These are phyloP conservation scores for Trachelus stipa DNA, from an alignment of 2,888 invertebrate species.

Conservation along the genomic window DNA sequence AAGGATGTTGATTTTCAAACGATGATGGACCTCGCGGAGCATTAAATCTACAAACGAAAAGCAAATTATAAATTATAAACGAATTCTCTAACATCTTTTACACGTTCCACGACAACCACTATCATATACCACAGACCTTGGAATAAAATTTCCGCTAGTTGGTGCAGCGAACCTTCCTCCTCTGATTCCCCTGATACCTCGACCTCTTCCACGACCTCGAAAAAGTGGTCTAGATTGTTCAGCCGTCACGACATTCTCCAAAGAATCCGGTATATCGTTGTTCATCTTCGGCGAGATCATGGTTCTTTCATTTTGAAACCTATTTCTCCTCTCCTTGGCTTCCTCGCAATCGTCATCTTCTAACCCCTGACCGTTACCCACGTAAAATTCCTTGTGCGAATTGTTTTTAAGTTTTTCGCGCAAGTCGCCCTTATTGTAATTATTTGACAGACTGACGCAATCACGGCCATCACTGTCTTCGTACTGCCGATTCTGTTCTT, in stretches of 20 bases:
- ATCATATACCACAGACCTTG: constrained; percentile 37
- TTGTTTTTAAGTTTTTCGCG: constrained; percentile 58
- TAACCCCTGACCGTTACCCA: constrained; percentile 48
- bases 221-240: constrained; percentile 46
- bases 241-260: constrained; percentile 61
- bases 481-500: constrained; percentile 31
- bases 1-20: constrained; percentile 40
- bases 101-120: neutral
- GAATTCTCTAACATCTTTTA: neutral
- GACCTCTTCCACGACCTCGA: constrained; percentile 45
- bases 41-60: constrained; percentile 34
- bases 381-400: constrained; percentile 40
- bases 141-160: constrained; percentile 46
- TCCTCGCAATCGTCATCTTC: constrained; percentile 62
- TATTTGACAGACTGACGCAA: constrained; percentile 34
- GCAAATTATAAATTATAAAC: neutral
- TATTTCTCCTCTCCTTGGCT: constrained; percentile 58
- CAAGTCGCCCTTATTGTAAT: constrained; percentile 50
- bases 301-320: constrained; percentile 60
- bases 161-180: constrained; percentile 47
- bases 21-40: constrained; percentile 26
- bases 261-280: constrained; percentile 59
- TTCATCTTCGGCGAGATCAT: constrained; percentile 58
- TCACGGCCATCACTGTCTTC: constrained; percentile 40
- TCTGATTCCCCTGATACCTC: constrained; percentile 47